Conservation (phyloP, 1,140 invertebrate species). For the Tetragonula clypearis region DNA sequence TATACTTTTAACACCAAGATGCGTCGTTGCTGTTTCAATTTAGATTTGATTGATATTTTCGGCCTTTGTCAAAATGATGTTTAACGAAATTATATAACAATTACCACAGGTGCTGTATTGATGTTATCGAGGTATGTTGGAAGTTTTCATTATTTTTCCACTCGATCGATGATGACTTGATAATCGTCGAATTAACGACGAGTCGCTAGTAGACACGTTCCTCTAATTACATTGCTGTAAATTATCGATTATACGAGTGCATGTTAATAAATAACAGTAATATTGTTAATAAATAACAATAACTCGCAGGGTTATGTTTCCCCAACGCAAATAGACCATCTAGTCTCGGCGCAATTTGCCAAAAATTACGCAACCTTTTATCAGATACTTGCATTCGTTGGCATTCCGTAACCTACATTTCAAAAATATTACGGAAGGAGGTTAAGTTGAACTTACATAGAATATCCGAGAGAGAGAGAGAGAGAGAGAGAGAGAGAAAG, state of each 20-base stretch:
- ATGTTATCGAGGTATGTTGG: no score
- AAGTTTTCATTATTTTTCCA: no score
- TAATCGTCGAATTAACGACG: no score
- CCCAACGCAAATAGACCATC: conserved; percentile 29
- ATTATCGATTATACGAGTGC: neutral
- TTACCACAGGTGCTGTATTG: no score
- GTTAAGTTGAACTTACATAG: no score
- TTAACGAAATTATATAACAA: no score
- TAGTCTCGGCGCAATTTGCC: conserved; percentile 5
- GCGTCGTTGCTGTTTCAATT: no score
- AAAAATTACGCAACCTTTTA: conserved; percentile 47
- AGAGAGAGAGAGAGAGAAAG: neutral
- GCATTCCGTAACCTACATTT: conserved; percentile 47
- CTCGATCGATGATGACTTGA: no score
- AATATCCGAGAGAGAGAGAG: neutral
- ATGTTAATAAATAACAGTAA: conserved; percentile 31
- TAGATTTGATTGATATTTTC: no score
- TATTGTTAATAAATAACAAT: conserved; percentile 37
- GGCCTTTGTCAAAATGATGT: no score
- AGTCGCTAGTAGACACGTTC: neutral
- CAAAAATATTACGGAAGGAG: conserved; percentile 46
- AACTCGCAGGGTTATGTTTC: conserved; percentile 11
- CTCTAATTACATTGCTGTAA: neutral
- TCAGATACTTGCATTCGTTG: conserved; percentile 44
- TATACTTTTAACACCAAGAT: no score